Percentiles rank a stretch among this genome's conserved stretches.
These are phyloP conservation scores for Octodon degus DNA, from an alignment of 2,113 vertebrate genomes.

Conservation along the genomic window DNA sequence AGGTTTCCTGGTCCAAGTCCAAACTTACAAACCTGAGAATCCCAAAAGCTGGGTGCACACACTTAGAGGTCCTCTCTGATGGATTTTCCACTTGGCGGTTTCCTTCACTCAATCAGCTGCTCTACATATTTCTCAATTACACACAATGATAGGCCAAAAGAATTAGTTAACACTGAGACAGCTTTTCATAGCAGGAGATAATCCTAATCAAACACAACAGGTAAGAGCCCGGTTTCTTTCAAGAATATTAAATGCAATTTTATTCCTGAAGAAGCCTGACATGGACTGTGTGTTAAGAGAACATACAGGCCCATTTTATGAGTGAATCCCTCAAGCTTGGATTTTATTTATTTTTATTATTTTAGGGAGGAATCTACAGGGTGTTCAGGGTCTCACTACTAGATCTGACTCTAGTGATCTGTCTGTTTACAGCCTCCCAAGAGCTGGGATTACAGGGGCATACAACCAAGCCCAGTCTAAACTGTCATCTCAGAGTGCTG, in stretches of 20 bases:
- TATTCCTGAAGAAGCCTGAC: neutral
- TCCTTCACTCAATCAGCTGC: neutral
- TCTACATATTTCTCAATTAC: neutral
- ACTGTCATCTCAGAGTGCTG: too few relatives aligned
- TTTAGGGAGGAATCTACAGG: too few relatives aligned
- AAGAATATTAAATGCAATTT: conserved; percentile 25
- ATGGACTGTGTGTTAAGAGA: neutral
- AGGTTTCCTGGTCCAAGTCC: neutral
- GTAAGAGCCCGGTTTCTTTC: neutral
- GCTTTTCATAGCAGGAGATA: neutral
- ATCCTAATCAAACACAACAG: neutral
- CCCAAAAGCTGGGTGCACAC: neutral
- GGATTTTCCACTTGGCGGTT: neutral
- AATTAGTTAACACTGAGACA: conserved; percentile 13
- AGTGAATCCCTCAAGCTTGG: neutral
- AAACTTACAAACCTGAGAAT: neutral
- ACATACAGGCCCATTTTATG: neutral
- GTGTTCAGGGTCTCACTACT: too few relatives aligned
- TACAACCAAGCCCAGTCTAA: too few relatives aligned
- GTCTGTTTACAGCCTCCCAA: too few relatives aligned
- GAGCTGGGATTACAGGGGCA: too few relatives aligned
- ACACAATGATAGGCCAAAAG: neutral
- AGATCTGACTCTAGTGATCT: too few relatives aligned
- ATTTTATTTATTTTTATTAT: neutral
- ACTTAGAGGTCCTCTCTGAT: neutral